Conservation (phyloP, 2,797 vertebrate genomes). For the Brachyrhaphis roseni region DNA sequence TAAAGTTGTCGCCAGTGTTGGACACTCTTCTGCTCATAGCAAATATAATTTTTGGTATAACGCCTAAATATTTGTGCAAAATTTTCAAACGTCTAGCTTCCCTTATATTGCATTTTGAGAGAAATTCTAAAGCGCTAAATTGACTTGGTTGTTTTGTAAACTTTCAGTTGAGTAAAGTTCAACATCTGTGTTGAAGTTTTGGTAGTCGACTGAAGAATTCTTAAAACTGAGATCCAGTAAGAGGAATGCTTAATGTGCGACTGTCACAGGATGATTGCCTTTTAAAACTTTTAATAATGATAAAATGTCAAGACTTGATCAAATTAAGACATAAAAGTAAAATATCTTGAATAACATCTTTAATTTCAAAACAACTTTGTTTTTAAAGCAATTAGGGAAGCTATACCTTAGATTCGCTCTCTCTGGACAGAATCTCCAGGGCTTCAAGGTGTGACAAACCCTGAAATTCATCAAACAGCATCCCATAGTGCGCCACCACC, state of each 20-base stretch:
- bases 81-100: neutral
- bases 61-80: neutral
- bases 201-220: neutral
- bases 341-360: neutral
- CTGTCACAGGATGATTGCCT: neutral
- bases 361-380: neutral
- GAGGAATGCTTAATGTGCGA: neutral
- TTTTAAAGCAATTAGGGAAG: neutral
- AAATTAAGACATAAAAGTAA: neutral
- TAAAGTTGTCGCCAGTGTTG: neutral
- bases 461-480: constrained; percentile 97
- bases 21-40: neutral
- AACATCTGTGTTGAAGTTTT: neutral
- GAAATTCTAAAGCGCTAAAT: neutral
- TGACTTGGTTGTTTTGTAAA: neutral
- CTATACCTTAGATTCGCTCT: constrained; percentile 93
- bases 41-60: neutral
- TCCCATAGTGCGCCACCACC: constrained; percentile 89
- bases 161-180: neutral
- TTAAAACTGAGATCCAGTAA: neutral
- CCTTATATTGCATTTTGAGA: neutral
- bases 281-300: neutral
- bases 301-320: neutral
- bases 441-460: constrained; percentile 97
- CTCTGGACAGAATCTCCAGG: constrained; percentile 94